phyloP scores from a whole-genome alignment of 1,140 invertebrate species.

The Chironomus tepperi region DNA sequence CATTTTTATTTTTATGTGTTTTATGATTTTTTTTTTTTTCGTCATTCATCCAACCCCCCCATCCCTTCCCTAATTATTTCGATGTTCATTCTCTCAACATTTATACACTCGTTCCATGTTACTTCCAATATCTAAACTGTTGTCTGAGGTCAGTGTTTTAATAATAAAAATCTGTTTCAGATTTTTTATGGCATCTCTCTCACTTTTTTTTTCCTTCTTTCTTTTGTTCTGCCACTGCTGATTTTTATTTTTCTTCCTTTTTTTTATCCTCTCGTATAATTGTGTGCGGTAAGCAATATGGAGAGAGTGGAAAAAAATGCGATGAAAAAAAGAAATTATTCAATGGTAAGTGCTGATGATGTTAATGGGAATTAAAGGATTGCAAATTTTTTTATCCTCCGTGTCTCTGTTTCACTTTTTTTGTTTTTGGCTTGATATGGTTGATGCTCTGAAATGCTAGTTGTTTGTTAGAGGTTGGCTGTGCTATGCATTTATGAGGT shows the following conservation, averaged over 20 bases:
- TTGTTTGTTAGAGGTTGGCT: neutral
- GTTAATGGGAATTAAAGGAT: slow-evolving; percentile 8
- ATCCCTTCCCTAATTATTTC: neutral
- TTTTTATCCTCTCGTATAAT: neutral
- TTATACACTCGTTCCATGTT: neutral
- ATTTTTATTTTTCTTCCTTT: neutral
- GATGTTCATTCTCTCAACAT: neutral
- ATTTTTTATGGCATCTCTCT: neutral
- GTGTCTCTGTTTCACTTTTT: neutral
- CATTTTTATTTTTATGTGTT: slow-evolving; percentile 23
- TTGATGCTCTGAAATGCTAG: neutral
- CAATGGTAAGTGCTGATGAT: neutral
- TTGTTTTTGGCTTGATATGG: neutral
- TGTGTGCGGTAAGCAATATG: too few species aligned
- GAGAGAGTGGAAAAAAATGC: neutral
- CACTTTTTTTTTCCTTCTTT: neutral
- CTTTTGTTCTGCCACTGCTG: neutral
- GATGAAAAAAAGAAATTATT: neutral
- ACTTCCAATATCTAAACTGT: slow-evolving; percentile 16
- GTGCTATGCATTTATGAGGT: neutral
- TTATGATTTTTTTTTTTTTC: neutral
- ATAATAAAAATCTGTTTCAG: slow-evolving; percentile 21
- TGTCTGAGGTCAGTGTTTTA: slow-evolving; percentile 14
- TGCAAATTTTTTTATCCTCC: neutral
- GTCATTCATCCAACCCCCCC: neutral